Base-by-base conservation (phyloP, 2,113 vertebrate genomes). In the Grantiella picta region DNA sequence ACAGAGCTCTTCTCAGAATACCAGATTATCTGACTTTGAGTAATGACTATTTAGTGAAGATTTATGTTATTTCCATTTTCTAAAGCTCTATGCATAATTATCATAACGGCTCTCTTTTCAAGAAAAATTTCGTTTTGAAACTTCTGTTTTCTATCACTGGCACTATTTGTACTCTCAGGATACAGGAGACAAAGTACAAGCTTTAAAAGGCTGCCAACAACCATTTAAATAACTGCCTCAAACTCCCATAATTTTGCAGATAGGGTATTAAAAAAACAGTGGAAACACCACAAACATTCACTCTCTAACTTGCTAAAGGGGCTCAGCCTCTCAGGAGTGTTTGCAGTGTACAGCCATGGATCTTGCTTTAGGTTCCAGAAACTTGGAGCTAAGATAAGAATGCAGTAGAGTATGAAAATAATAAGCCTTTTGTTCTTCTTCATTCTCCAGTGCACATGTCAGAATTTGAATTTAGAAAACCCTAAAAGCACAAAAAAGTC, bases 391-490 rank as follows among this genome's bases (percentile, higher is more conserved):
- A 97, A 97, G 94, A 69, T 91, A 61, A 94, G 90, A 95, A 97
- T 89, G 95, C 95, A 96, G 91, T 82, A 84, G 94, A 96, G 96
- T 96, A 97, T 98, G 95, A 98, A 98, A 98, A 98, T 98, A 98
- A 98, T 65, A 94, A 98, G 95, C 45, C 90, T 60, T 92, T 92
- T 94, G 89, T 86, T 92, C 64, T 91, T 89, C 82, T 95, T 95
- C 87, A 95, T 96, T 92, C 81, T 96, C 89, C 91, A 96, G 78
- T 94, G 95, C 88, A 97, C 95, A 92, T 69, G 88, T 96, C 95
- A 97, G 68, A 89, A 84, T 80, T 85, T 94, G 86, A 94, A 87
- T 86, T 95, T 72, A 91, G 91, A 94, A 96, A 95, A 59, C 68
- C 89, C 53, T 68, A 76, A 88, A 93, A 93, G 70, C 77, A 86